Evolutionary conservation across 2,888 invertebrate genomes (phyloP).

Genomic region (Polymixis lichenea): DNA sequence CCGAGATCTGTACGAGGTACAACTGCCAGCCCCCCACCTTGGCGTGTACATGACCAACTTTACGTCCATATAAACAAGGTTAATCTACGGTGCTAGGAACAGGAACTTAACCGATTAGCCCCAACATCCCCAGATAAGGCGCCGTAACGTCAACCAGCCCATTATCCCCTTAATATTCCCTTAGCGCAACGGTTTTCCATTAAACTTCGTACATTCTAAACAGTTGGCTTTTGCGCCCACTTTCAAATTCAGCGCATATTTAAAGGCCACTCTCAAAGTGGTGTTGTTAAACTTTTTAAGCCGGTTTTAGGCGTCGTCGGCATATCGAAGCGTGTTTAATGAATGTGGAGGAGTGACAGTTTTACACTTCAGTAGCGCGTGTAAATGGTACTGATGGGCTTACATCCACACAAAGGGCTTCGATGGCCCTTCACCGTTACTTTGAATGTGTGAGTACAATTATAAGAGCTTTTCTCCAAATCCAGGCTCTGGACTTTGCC

Average conservation of each 20-base stretch:
- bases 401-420: neutral
- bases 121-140: conserved; percentile 58
- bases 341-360: conserved; percentile 43
- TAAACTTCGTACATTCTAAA: conserved; percentile 88
- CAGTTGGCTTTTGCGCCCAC: conserved; percentile 83
- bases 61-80: conserved; percentile 47
- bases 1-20: neutral
- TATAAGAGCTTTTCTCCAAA: neutral
- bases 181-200: conserved; percentile 83
- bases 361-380: conserved; percentile 26
- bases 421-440: neutral
- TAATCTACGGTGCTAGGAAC: conserved; percentile 42
- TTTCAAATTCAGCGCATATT: conserved; percentile 87
- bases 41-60: conserved; percentile 40
- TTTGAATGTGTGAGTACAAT: neutral
- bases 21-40: conserved; percentile 12
- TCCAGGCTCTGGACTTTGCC: neutral
- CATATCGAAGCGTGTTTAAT: conserved; percentile 69
- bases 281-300: conserved; percentile 86
- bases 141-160: conserved; percentile 69
- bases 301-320: conserved; percentile 72
- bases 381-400: conserved; percentile 16
- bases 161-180: conserved; percentile 84
- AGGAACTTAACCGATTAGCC: conserved; percentile 60
- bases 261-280: conserved; percentile 81